Conservation (phyloP, 92 coral and sea anemone species). For the Isaurus tuberculatus region DNA sequence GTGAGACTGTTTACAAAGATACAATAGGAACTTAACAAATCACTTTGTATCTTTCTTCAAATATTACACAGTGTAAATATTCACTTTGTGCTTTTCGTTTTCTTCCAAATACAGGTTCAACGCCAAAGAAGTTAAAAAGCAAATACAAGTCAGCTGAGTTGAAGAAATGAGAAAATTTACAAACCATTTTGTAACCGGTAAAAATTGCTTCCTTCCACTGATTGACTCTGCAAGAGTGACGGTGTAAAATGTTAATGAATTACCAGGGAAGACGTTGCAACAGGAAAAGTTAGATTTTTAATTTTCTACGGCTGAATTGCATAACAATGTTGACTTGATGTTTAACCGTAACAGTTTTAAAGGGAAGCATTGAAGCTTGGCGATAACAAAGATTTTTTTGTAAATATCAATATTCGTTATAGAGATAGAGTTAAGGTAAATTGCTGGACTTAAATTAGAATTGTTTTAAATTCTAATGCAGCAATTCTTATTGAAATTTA, state of each 20-base stretch:
- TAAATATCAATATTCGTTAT: not conserved
- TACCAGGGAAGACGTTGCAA: not conserved
- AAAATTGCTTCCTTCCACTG: not conserved
- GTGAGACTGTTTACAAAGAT: not conserved
- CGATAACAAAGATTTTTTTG: not conserved
- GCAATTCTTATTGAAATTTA: not conserved
- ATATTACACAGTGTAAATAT: not conserved
- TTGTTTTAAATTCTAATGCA: not conserved
- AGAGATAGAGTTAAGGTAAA: not conserved
- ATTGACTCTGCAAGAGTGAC: not conserved
- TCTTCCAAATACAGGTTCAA: conserved; percentile 2
- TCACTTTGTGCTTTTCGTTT: not conserved
- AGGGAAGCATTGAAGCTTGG: not conserved
- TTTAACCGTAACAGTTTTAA: conserved; percentile 14
- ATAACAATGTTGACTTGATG: not conserved
- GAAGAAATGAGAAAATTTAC: conserved; percentile 9
- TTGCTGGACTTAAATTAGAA: not conserved
- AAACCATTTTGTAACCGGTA: not conserved
- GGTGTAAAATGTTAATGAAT: not conserved
- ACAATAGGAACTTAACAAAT: not conserved
- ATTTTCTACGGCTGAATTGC: not conserved
- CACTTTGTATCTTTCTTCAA: not conserved
- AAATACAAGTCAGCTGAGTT: not conserved
- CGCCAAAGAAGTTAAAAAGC: conserved; percentile 22
- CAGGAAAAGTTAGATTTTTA: not conserved